Conservation (phyloP, 2,113 vertebrate species). For the Parus major region DNA sequence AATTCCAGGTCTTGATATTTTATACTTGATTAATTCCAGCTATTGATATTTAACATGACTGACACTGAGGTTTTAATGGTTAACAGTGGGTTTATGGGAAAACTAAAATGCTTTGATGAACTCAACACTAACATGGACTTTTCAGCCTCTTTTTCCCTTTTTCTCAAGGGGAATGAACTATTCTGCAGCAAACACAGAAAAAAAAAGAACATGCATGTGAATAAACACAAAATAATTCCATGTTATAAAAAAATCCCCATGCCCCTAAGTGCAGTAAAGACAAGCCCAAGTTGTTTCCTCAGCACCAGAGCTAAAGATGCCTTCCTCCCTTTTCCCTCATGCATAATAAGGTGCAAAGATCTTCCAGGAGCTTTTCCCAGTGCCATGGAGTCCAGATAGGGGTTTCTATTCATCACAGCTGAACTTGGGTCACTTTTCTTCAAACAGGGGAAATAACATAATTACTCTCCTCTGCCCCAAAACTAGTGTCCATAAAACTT, state of each 20-base stretch:
- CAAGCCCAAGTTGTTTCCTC: not conserved
- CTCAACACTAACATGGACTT: not conserved
- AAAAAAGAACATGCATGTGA: not conserved
- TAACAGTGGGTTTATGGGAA: not conserved
- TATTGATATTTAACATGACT: not conserved
- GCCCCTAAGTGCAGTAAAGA: not conserved
- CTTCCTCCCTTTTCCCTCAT: not conserved
- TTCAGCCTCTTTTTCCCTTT: not conserved
- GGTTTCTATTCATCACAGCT: not conserved
- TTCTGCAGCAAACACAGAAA: not conserved
- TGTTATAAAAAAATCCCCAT: not conserved
- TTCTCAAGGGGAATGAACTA: not conserved
- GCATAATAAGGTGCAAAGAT: not conserved
- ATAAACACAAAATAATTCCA: not conserved
- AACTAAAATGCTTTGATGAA: not conserved
- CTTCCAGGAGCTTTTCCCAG: not conserved
- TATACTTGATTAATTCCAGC: not conserved
- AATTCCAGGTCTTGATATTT: not conserved
- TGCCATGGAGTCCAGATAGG: not conserved
- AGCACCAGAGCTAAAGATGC: not conserved
- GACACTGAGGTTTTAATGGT: not conserved
- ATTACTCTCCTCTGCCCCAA: not conserved
- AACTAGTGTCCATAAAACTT: not conserved
- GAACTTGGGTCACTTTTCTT: not conserved
- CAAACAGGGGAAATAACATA: not conserved